phyloP scores from a whole-genome alignment of 2,888 invertebrate genomes.

The Leptinotarsa juncta region DNA sequence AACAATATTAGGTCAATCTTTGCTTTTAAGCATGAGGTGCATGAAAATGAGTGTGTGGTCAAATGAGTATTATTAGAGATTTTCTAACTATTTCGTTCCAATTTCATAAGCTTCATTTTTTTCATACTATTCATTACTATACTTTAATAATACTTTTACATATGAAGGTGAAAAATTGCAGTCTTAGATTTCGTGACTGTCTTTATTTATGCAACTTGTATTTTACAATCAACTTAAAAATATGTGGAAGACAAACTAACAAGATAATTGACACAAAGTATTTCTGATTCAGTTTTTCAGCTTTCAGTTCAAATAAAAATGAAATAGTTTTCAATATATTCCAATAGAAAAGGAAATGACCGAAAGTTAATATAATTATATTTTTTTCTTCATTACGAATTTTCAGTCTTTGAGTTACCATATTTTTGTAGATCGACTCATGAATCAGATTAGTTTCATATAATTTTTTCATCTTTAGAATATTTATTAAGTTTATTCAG shows the following conservation, averaged over 20 bases:
- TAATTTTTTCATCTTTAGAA: too few species aligned
- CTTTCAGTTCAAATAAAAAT: background rate
- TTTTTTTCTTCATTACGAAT: too few species aligned
- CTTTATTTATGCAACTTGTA: background rate
- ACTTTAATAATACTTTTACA: conserved; percentile 48
- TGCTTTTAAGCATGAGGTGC: conserved; percentile 44
- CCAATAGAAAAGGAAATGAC: background rate
- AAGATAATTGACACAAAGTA: too few species aligned
- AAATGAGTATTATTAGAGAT: conserved; percentile 45
- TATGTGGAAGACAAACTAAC: background rate
- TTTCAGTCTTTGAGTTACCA: too few species aligned
- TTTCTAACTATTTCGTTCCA: background rate
- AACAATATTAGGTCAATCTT: conserved; percentile 54
- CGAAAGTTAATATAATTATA: background rate
- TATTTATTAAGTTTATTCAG: too few species aligned
- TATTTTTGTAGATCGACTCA: too few species aligned
- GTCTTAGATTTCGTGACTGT: background rate
- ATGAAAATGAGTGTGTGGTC: conserved; percentile 52
- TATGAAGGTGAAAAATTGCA: conserved; percentile 51
- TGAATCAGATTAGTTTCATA: too few species aligned
- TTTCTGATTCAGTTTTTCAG: too few species aligned
- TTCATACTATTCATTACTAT: background rate
- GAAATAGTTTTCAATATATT: background rate
- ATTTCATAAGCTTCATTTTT: conserved; percentile 32
- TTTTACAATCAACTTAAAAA: background rate